These are phyloP conservation scores for Antedon mediterranea DNA, from an alignment of 53 echinoderm and acorn worm genomes.

Conservation along the genomic window DNA sequence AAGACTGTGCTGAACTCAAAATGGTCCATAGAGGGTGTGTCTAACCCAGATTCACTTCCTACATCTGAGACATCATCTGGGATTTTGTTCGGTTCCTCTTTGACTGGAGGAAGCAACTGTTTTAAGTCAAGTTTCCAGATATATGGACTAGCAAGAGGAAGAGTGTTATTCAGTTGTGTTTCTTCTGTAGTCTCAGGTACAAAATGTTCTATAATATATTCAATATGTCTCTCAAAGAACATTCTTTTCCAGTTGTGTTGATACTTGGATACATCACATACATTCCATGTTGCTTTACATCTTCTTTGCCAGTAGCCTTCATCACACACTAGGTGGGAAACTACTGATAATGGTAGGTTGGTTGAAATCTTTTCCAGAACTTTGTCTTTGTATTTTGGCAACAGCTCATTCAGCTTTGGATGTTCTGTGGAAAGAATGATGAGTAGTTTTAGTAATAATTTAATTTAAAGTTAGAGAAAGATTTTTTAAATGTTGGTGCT, in stretches of 20 bases:
- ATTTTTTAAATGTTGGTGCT: too few species aligned
- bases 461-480: too few species aligned
- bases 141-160: constrained; percentile 78
- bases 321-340: constrained; percentile 86
- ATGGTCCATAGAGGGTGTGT: constrained; percentile 85
- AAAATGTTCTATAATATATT: constrained; percentile 84
- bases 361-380: constrained; percentile 96
- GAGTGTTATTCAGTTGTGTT: constrained; percentile 26
- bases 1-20: constrained; percentile 87
- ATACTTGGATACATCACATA: constrained; percentile 81
- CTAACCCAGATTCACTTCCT: constrained; percentile 74
- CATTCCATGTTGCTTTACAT: constrained; percentile 75
- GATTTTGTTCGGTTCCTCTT: constrained; percentile 66
- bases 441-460: too few species aligned
- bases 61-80: constrained; percentile 79
- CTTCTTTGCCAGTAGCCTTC: constrained; percentile 96
- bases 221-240: constrained; percentile 96
- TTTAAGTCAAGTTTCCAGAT: constrained; percentile 62
- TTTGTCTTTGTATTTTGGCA: constrained; percentile 87
- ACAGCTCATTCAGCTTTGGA: constrained; percentile 87
- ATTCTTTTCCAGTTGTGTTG: constrained; percentile 87
- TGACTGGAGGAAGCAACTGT: constrained; percentile 88
- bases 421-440: constrained; percentile 51
- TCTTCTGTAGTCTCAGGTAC: constrained; percentile 79
- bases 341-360: constrained; percentile 71